Evolutionary conservation across 1,140 invertebrate genomes (phyloP).

Genomic region (Campoletis sonorensis): DNA sequence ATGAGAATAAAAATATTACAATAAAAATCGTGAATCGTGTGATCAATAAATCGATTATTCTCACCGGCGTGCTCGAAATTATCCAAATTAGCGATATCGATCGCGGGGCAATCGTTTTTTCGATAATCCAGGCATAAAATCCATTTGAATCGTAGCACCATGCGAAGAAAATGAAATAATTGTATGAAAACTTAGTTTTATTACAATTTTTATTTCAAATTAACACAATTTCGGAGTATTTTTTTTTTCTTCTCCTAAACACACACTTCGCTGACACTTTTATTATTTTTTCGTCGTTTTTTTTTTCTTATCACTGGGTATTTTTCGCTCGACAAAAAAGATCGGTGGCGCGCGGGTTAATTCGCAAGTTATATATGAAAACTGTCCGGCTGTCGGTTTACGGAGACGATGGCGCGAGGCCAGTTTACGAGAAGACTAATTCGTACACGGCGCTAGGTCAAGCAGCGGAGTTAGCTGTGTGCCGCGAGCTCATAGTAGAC

Average conservation of each 20-base stretch:
- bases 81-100: constrained; percentile 25
- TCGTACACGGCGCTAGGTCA: constrained; percentile 65
- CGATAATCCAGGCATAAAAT: constrained; percentile 27
- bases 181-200: neutral
- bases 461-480: constrained; percentile 49
- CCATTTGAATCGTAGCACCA: constrained; percentile 27
- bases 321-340: neutral
- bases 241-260: neutral
- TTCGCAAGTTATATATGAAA: constrained; percentile 5
- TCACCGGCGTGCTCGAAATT: neutral
- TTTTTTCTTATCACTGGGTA: neutral
- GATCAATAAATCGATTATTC: neutral
- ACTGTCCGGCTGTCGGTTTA: neutral
- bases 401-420: constrained; percentile 55
- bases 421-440: constrained; percentile 73
- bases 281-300: no score
- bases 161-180: neutral
- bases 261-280: neutral
- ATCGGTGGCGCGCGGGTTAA: neutral
- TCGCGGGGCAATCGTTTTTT: constrained; percentile 8
- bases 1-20: neutral
- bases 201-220: neutral
- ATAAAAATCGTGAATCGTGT: no score
- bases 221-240: neutral
- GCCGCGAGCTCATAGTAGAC: constrained; percentile 21